Evolutionary conservation across 2,888 invertebrate genomes (phyloP), one percentile per base, ranked within the genome.

Genomic region (Theristus sp.): DNA sequence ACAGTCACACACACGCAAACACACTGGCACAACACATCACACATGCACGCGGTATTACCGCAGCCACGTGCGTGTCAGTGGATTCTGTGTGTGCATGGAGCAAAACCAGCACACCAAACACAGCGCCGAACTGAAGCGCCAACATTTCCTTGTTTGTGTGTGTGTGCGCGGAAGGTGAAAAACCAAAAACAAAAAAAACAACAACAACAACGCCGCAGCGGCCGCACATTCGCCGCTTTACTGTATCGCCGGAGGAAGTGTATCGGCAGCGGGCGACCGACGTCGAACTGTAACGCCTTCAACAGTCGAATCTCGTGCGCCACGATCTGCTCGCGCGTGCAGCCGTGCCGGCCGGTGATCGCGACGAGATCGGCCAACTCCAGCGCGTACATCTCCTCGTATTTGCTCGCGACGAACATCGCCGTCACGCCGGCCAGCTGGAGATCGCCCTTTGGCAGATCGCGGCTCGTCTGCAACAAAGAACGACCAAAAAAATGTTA

Each of bases 301-400:
- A 90, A 79, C 38, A 94, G 87, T 20, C 83, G 79, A 63, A 81
- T 77, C 77, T 96, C 94, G 83, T 89, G 90, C 64, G 80, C 79
- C 30, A 29, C 10, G 2, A 56, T 2, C 56, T 56, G 30, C 10
- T 38, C 38, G 17, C 38, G 38, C 17, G 38, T 38, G 38, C 38
- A 38, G 10, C 38, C 17, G 38, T 38, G 38, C 38, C 38, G 17
- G 38, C 90, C 91, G 17, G 90, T 87, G 60, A 94, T 85, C 73
- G 85, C 89, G 22, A 87, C 85, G 77, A 91, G 91, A 76, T 96
- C 94, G 6, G 77, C 79, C 27, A 90, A 81, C 55, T 87, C 86
- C 0, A 93, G 90, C 1, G 86, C 82, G 70, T 84, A 89, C 70
- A 90, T 84, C 79, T 96, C 96, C 77, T 96, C 94, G 71, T 89